A percentile compares a stretch with the other conserved stretches of the same genome.
These are phyloP conservation scores for Hucho hucho DNA, from an alignment of 2,113 vertebrate genomes.

Conservation along the genomic window DNA sequence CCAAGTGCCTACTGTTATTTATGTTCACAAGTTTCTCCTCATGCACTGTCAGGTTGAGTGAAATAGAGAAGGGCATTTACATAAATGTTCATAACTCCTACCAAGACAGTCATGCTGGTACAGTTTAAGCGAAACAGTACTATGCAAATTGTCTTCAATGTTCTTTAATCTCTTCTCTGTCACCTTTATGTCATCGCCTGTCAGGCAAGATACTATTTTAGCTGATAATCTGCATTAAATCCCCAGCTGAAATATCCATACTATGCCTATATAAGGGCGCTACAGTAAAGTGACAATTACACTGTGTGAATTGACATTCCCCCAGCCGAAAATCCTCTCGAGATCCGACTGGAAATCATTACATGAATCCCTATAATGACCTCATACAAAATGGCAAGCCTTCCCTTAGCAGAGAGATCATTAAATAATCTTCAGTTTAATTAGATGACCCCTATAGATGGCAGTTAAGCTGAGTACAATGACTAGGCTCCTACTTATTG, in stretches of 20 bases:
- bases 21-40: neutral
- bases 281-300: slow-evolving; percentile 15
- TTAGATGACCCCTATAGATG: slow-evolving; percentile 26
- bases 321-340: neutral
- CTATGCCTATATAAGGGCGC: neutral
- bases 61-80: neutral
- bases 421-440: slow-evolving; percentile 26
- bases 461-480: neutral
- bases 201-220: neutral
- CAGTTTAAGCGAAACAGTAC: too few relatives aligned
- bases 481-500: neutral
- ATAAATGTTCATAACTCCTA: neutral
- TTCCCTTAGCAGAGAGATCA: slow-evolving; percentile 4
- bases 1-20: neutral
- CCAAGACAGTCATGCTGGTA: neutral
- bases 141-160: too few relatives aligned
- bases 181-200: too few relatives aligned
- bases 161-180: too few relatives aligned
- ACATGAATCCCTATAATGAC: slow-evolving; percentile 24
- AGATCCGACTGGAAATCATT: slow-evolving; percentile 17
- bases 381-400: slow-evolving; percentile 4
- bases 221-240: neutral
- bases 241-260: neutral
- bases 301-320: slow-evolving; percentile 19
- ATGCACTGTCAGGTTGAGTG: neutral